Evolutionary conservation across 2,797 vertebrate genomes (phyloP).

Genomic region (Microctenopoma stevenorrisi): DNA sequence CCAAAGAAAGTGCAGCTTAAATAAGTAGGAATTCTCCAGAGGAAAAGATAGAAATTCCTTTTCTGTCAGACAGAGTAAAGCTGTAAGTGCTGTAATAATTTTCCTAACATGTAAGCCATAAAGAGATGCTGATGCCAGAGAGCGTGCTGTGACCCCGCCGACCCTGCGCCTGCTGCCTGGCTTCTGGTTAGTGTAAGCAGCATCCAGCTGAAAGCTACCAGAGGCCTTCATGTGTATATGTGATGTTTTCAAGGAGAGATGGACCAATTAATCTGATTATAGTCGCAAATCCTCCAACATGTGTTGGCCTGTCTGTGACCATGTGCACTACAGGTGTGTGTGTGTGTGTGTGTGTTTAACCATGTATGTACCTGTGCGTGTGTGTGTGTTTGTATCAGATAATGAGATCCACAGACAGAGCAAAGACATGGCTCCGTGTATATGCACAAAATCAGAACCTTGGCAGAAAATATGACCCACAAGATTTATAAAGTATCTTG

Average conservation of each 20-base stretch:
- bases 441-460: slow-evolving; percentile 16
- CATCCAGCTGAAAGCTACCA: slow-evolving; percentile 78
- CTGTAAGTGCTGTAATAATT: slow-evolving; percentile 64
- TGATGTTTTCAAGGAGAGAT: slow-evolving; percentile 84
- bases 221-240: slow-evolving; percentile 69
- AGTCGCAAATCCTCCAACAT: slow-evolving; percentile 91
- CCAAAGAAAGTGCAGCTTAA: slow-evolving; percentile 47
- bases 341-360: slow-evolving; percentile 82
- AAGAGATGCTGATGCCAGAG: slow-evolving; percentile 70
- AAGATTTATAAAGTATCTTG: slow-evolving; percentile 41
- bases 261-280: slow-evolving; percentile 94
- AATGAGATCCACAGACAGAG: slow-evolving; percentile 42
- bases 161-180: slow-evolving; percentile 71
- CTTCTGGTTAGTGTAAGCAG: slow-evolving; percentile 82
- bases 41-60: slow-evolving; percentile 63
- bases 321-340: slow-evolving; percentile 94
- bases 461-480: slow-evolving; percentile 33
- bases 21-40: slow-evolving; percentile 44
- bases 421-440: slow-evolving; percentile 19
- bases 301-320: slow-evolving; percentile 85
- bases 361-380: slow-evolving; percentile 61
- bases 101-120: slow-evolving; percentile 68
- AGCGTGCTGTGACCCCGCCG: slow-evolving; percentile 67
- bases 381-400: slow-evolving; percentile 11
- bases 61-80: slow-evolving; percentile 56